Evolutionary conservation across 2,888 invertebrate genomes (phyloP).

Genomic region (Caenorhabditis sulstoni): DNA sequence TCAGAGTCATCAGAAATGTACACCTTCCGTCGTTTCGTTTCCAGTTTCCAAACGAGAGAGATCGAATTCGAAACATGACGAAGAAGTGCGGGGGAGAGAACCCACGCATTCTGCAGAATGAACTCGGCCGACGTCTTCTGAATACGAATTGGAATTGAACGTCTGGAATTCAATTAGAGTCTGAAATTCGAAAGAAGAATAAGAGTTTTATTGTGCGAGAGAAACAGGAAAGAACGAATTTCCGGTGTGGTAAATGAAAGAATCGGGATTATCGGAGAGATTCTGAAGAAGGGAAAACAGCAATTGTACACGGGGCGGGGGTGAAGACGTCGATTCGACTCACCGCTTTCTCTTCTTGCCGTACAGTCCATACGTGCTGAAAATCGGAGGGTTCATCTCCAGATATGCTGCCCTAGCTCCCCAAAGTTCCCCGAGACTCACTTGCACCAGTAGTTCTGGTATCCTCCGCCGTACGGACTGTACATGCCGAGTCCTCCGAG

Average conservation of each 20-base stretch:
- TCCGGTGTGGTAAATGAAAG: too few relatives aligned
- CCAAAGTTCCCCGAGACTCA: slow-evolving; percentile 6
- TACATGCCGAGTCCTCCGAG: slow-evolving; percentile 40
- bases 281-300: slow-evolving; percentile 24
- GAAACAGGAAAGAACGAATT: background rate
- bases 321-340: background rate
- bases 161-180: slow-evolving; percentile 33
- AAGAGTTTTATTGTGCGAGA: slow-evolving; percentile 27
- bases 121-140: too few relatives aligned
- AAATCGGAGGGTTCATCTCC: too few relatives aligned
- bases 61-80: slow-evolving; percentile 14
- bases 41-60: slow-evolving; percentile 3
- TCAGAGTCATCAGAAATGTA: slow-evolving; percentile 27
- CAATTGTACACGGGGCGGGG: background rate
- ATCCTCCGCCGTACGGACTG: slow-evolving; percentile 30
- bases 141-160: too few relatives aligned
- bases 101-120: too few relatives aligned
- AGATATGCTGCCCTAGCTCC: too few relatives aligned
- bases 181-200: slow-evolving; percentile 8
- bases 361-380: slow-evolving; percentile 47
- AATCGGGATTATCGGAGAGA: slow-evolving; percentile 14
- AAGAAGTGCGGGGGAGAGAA: too few relatives aligned
- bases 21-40: slow-evolving; percentile 11
- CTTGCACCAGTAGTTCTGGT: slow-evolving; percentile 50
- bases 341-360: slow-evolving; percentile 39